Conservation (phyloP, 2,113 vertebrate genomes). For the Holacanthus passer region DNA sequence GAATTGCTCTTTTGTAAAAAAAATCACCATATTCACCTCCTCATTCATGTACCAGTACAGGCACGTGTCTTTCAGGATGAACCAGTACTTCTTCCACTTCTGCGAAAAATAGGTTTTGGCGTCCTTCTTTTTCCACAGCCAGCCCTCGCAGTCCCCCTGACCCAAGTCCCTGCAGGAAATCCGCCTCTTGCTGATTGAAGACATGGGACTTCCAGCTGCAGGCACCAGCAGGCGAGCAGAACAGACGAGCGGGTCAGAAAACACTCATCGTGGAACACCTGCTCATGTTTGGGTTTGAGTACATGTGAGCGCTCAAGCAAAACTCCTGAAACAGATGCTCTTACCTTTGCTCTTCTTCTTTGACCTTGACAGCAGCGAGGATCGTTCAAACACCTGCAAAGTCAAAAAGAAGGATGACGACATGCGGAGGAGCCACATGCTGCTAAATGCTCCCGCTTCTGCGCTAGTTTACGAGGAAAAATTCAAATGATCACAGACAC, state of each 20-base stretch:
- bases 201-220: slow-evolving; percentile 88
- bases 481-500: neutral
- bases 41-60: slow-evolving; percentile 99
- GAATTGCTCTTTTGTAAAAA: neutral
- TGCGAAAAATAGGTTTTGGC: slow-evolving; percentile 99
- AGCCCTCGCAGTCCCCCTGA: slow-evolving; percentile 97
- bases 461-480: too few species aligned
- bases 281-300: slow-evolving; percentile 12
- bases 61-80: slow-evolving; percentile 96
- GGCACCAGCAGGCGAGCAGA: slow-evolving; percentile 46
- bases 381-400: slow-evolving; percentile 95
- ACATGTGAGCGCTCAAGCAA: slow-evolving; percentile 4
- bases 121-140: slow-evolving; percentile 99
- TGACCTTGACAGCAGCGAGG: slow-evolving; percentile 94
- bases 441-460: neutral
- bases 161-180: slow-evolving; percentile 98
- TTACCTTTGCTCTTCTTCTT: slow-evolving; percentile 98
- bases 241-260: slow-evolving; percentile 22
- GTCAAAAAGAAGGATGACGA: slow-evolving; percentile 26
- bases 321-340: neutral
- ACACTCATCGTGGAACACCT: neutral
- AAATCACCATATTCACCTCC: slow-evolving; percentile 86
- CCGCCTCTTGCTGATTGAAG: slow-evolving; percentile 94
- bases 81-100: slow-evolving; percentile 99
- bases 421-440: neutral